phyloP scores from a whole-genome alignment of 2,797 vertebrate genomes.

The Phrynocephalus forsythii region DNA sequence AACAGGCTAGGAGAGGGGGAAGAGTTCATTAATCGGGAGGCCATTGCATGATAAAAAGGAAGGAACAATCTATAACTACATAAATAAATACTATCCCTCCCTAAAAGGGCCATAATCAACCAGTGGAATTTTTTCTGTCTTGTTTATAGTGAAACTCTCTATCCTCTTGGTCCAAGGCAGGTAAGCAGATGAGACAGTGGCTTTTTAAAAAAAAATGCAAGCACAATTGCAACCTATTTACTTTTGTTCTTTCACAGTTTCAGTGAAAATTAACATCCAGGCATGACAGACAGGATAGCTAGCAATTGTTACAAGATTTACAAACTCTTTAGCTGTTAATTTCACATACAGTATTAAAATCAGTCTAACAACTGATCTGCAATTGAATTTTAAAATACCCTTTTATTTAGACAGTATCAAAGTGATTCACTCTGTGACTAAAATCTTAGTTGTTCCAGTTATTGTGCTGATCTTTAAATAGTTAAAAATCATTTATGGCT shows the following conservation, averaged over 20 bases:
- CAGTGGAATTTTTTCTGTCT: too few species aligned
- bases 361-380: neutral
- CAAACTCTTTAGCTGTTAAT: neutral
- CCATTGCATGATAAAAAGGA: too few species aligned
- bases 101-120: too few species aligned
- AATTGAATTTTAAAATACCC: neutral
- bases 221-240: neutral
- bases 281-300: neutral
- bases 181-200: too few species aligned
- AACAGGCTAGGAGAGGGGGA: too few species aligned
- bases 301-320: neutral
- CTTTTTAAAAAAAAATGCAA: neutral
- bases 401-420: neutral
- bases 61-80: too few species aligned
- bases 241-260: neutral
- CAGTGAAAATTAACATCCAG: neutral
- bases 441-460: too few species aligned
- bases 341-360: too few species aligned
- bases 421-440: neutral
- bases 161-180: neutral
- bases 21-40: too few species aligned
- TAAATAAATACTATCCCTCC: too few species aligned
- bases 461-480: neutral
- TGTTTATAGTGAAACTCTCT: too few species aligned
- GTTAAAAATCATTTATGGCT: neutral